Base-by-base conservation (phyloP, 1,140 invertebrate genomes). In the Hetaerina americana region DNA sequence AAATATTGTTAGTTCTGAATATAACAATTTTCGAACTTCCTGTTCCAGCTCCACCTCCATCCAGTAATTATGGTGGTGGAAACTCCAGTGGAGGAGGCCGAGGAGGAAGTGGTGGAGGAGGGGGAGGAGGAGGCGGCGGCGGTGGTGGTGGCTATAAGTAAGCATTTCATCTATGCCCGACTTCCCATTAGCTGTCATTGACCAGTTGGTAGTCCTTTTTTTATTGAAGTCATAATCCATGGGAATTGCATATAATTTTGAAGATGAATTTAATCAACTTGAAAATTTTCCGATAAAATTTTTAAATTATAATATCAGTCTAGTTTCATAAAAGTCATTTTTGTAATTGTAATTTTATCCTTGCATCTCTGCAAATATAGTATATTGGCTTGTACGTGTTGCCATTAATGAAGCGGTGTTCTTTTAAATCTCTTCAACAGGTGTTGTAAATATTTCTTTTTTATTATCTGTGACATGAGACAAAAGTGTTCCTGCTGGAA, bases 91-190 rank as follows among this genome's bases (percentile, higher is more conserved):
- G 74, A 40, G 69, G 72, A 25, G 71, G 49, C 26, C 70, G 74
- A 8, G 72, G 76, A 25, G 71, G 71, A 27, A 71, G 75, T n/a
- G 71, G 75, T 24, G 75, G 74, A 18, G 40, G 75, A 15, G 73
- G 75, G 57, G 71, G 49, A 26, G 72, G 74, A 8, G 72, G 76
- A 25, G 71, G 71, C 28, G 72, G 75, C n/a, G 71, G 75, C 22
- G 75, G 74, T 12, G 40, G 75, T 5, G 73, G 75, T 67, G 72
- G 72, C 26, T 73, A 74, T 75, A 74, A 72, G 74, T 73, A 75
- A 76, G 73, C 40, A 57, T 57, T n/a, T n/a, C 15, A n/a, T 57
- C 40, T 10, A 57, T 69, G 68, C 18, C 22, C 5, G 26, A 66
- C 66, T 57, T 18, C 40, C 2, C 2, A 57, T 57, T n/a, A 57